Conservation (phyloP, 2,113 vertebrate species). For the Dolichotis patagonum region DNA sequence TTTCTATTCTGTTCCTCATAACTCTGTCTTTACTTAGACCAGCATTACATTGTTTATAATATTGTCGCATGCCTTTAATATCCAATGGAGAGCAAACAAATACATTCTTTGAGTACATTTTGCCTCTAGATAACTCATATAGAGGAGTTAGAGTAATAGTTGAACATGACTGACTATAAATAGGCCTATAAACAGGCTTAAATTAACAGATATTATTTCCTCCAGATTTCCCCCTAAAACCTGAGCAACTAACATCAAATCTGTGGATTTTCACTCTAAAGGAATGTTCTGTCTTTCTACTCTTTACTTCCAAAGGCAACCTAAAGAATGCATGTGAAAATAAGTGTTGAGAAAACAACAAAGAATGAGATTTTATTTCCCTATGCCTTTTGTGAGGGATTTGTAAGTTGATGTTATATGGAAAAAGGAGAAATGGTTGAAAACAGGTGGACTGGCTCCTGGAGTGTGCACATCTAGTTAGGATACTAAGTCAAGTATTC, state of each 20-base stretch:
- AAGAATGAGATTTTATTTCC: not conserved
- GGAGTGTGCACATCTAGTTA: not conserved
- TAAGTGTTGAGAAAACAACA: not conserved
- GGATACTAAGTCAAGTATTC: not conserved
- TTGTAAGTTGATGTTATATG: not conserved
- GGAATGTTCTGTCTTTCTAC: not conserved
- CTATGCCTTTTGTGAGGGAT: not conserved
- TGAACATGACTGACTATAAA: not conserved
- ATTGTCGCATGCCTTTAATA: not conserved
- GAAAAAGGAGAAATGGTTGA: not conserved
- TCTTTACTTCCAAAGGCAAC: not conserved
- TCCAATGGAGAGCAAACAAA: not conserved
- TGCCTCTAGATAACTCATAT: not conserved
- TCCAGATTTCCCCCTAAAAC: not conserved
- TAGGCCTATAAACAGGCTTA: not conserved
- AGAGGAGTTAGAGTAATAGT: not conserved
- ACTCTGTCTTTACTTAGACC: not conserved
- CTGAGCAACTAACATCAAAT: not conserved
- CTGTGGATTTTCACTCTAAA: not conserved
- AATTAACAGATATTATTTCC: not conserved
- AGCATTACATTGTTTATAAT: not conserved
- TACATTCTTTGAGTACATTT: not conserved
- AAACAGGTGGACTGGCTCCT: not conserved
- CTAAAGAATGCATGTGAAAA: not conserved
- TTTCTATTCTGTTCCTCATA: not conserved